A percentile compares a stretch with the other conserved stretches of the same genome.
phyloP scores from a whole-genome alignment of 2,888 invertebrate species.

The Patella caerulea region DNA sequence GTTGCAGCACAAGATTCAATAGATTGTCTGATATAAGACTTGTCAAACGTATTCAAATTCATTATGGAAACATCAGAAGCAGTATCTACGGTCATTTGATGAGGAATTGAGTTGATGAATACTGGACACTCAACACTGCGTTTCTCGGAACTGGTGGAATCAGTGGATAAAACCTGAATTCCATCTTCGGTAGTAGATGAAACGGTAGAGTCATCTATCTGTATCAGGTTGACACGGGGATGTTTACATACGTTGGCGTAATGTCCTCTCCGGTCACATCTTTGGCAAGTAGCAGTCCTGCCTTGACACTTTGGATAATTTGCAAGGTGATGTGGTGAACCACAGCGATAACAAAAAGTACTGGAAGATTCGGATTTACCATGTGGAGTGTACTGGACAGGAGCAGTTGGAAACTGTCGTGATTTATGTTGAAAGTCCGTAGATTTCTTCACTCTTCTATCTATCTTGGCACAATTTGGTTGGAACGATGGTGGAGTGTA shows the following conservation, averaged over 20 bases:
- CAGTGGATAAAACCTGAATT: neutral
- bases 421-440: neutral
- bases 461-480: no score
- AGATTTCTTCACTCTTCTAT: neutral
- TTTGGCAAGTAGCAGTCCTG: neutral
- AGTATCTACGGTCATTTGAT: no score
- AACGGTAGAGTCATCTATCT: no score
- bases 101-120: no score
- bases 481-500: no score
- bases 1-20: no score
- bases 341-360: constrained; percentile 4
- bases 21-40: neutral
- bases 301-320: neutral
- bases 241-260: neutral
- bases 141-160: neutral
- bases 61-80: no score
- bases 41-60: no score
- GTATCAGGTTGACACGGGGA: neutral
- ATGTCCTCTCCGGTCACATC: neutral
- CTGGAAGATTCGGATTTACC: neutral
- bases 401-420: neutral
- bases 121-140: neutral
- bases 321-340: neutral
- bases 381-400: neutral
- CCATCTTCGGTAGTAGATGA: no score